A percentile compares a stretch with the other conserved stretches of the same genome.
These are phyloP conservation scores for Rhombomys opimus DNA, from an alignment of 2,113 vertebrate genomes.

Conservation along the genomic window DNA sequence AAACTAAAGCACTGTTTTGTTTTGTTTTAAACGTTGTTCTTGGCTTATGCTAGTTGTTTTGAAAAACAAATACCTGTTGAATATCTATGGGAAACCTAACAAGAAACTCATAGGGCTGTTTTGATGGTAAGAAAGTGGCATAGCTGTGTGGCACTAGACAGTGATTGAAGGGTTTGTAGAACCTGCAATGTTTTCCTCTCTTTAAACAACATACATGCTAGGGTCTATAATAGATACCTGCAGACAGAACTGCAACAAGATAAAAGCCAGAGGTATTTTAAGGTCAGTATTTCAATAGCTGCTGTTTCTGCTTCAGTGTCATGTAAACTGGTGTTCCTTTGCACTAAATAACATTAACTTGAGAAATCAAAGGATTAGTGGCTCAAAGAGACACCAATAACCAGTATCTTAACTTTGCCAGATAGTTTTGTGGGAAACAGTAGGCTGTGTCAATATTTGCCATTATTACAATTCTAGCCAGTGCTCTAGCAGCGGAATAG, in stretches of 20 bases:
- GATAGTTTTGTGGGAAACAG: constrained; percentile 52
- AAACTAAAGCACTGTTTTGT: neutral
- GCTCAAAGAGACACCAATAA: constrained; percentile 67
- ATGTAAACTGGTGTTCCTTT: constrained; percentile 56
- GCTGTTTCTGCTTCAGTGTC: constrained; percentile 70
- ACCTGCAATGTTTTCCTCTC: neutral
- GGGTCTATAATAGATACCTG: neutral
- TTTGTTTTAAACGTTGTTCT: constrained; percentile 36
- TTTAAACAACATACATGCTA: neutral
- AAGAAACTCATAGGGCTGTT: neutral
- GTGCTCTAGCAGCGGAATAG: neutral
- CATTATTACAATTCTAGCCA: constrained; percentile 20
- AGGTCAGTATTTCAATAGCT: constrained; percentile 69
- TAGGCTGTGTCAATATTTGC: constrained; percentile 50
- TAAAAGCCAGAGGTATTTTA: constrained; percentile 61
- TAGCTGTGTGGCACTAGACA: constrained; percentile 1
- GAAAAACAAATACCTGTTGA: constrained; percentile 29
- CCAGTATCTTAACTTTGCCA: constrained; percentile 61
- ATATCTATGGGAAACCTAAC: neutral
- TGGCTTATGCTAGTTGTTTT: constrained; percentile 8
- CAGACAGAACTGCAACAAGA: neutral
- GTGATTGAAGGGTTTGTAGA: neutral
- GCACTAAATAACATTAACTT: constrained; percentile 60
- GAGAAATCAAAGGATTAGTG: constrained; percentile 68
- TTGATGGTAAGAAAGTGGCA: neutral